A percentile compares a stretch with the other conserved stretches of the same genome.
These are phyloP conservation scores for Tetranychus piercei DNA, from an alignment of 2,888 invertebrate species.

Conservation along the genomic window DNA sequence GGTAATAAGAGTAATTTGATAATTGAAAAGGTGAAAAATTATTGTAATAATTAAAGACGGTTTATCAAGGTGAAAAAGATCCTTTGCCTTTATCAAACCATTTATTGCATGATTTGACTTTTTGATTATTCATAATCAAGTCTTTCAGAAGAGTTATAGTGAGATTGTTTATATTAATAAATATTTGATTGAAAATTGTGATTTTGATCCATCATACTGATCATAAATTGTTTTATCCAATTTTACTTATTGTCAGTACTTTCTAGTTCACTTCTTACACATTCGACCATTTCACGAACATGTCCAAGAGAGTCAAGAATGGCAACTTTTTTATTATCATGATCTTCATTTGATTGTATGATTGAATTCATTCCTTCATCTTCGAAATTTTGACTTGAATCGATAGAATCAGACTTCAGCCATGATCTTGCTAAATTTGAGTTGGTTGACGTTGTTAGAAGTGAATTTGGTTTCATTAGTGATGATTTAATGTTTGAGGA, in stretches of 20 bases:
- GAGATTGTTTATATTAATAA: too few relatives aligned
- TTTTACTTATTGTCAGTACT: neutral
- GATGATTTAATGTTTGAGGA: neutral
- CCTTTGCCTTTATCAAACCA: too few relatives aligned
- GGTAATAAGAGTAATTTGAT: too few relatives aligned
- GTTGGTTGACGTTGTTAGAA: neutral
- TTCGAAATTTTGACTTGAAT: neutral
- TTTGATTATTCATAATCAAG: too few relatives aligned
- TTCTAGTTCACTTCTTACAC: neutral
- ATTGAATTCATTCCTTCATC: neutral
- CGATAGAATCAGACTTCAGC: neutral
- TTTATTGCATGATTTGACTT: too few relatives aligned
- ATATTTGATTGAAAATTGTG: too few relatives aligned
- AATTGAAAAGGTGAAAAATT: too few relatives aligned
- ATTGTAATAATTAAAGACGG: too few relatives aligned
- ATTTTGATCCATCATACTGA: too few relatives aligned
- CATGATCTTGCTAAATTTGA: neutral
- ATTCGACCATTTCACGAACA: neutral
- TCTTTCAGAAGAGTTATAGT: too few relatives aligned
- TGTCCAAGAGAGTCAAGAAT: neutral
- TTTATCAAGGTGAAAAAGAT: too few relatives aligned
- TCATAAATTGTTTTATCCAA: too few relatives aligned
- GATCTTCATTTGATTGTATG: neutral
- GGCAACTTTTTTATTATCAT: neutral
- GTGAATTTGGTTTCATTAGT: neutral